Evolutionary conservation across 2,888 invertebrate genomes (phyloP), one percentile per base, ranked within the genome.

Genomic region (Nymphalis polychloros): DNA sequence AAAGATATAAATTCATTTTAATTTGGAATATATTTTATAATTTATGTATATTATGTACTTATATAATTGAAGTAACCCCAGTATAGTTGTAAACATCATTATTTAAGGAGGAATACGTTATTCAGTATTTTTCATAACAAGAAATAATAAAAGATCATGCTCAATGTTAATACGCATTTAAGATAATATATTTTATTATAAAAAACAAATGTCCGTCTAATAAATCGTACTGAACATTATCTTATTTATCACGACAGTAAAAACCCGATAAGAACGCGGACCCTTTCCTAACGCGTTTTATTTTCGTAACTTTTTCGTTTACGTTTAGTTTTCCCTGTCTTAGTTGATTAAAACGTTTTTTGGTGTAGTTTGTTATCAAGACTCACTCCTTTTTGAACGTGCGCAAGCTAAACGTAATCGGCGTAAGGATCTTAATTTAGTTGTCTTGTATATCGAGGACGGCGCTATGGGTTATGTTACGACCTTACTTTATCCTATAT

Each of bases 401-500:
- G 62, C 63, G 55, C 55, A 52, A 57, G 27, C 35, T 53, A 59
- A 50, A 60, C 80, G 84, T 89, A 90, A 91, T 92, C 91, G 87
- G 89, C 79, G 90, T 57, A 87, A 83, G 90, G 87, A 91, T 92
- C 91, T 92, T 91, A 92, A 92, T 92, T 91, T 90, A 91, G 90
- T 90, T 91, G 88, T 91, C 90, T 88, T 90, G 90, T 91, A 88
- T 87, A 84, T 85, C 86, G 85, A 85, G 82, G 80, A 77, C 78
- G 81, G 76, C 78, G 77, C 81, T 78, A 80, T 79, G 82, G 81
- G 82, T 84, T 82, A 72, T 72, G 72, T 71, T 72, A 72, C 69
- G 64, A 80, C 83, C 68, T 64, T 63, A 49, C 35, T 62, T 64
- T 49, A 46, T 59, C 35, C 19, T 10, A 31, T 8, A n/a, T 41